Conservation (phyloP, 2,113 vertebrate species). For the Suncus etruscus region DNA sequence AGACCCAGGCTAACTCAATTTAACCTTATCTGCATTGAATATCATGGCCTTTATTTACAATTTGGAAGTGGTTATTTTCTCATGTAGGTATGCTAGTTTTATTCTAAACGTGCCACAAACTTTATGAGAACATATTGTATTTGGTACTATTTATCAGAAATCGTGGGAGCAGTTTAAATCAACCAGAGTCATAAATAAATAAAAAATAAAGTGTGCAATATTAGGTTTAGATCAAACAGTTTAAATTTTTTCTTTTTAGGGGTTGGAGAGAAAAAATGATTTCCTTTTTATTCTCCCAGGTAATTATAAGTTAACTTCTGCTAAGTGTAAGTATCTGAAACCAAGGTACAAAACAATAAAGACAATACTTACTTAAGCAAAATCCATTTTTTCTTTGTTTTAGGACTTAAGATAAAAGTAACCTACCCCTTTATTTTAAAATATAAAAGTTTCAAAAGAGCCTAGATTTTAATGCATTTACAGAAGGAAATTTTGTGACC, state of each 20-base stretch:
- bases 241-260: neutral
- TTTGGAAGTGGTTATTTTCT: too few relatives aligned
- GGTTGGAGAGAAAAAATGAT: neutral
- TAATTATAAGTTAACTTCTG: conserved; percentile 2
- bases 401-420: conserved; percentile 13
- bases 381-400: conserved; percentile 4
- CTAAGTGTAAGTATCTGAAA: neutral
- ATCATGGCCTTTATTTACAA: too few relatives aligned
- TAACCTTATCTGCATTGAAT: too few relatives aligned
- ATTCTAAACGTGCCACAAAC: too few relatives aligned
- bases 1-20: too few relatives aligned
- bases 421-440: too few relatives aligned
- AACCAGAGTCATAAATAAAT: conserved; percentile 19
- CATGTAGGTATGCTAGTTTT: too few relatives aligned
- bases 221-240: conserved; percentile 35
- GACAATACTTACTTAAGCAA: neutral
- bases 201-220: neutral
- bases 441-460: neutral
- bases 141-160: neutral
- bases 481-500: neutral
- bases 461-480: conserved; percentile 14
- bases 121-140: too few relatives aligned
- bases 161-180: conserved; percentile 16
- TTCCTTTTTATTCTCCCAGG: conserved; percentile 25
- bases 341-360: neutral